Evolutionary conservation across 2,797 vertebrate species (phyloP), one percentile per base, ranked within the genome.

Genomic region (Lycodopsis pacificus): DNA sequence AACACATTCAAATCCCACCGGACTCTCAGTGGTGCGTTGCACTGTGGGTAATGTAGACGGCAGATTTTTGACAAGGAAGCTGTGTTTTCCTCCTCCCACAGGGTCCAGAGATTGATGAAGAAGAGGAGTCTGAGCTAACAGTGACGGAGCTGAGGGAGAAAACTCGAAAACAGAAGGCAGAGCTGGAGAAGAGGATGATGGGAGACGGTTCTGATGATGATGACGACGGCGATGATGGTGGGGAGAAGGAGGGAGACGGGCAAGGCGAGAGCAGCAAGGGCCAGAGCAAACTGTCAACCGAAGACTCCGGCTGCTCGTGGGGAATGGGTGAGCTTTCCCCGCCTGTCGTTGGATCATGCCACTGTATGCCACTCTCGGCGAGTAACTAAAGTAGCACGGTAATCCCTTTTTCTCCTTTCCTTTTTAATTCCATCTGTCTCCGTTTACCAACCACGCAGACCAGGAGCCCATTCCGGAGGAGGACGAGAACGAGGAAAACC

Each of bases 401-500:
- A 66, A 82, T 51, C 34, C 71, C n/a, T n/a, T 22, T 3, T 30
- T 17, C 54, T 69, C 20, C 20, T 58, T 62, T 70, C 14, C 36
- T 10, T 32, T 48, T 32, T 36, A 56, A 4, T 58, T 34, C 57
- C 66, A 5, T 48, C 34, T 59, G 17, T 65, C 42, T 36, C 42
- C 20, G 4, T 49, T 4, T n/a, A 75, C 54, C 48, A 19, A 64
- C 0, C 59, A 59, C 90, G 9, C 83, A 99, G 98, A 91, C 40
- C 98, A 99, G 73, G 98, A 99, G 79, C 94, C 94, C 0, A 78
- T 78, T 1, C 93, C 92, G 20, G 96, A 97, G 73, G 97, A 99
- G 62, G 97, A 99, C 32, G 98, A 99, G 59, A 96, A 94, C 12
- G 98, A 98, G 90, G 98, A 99, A 92, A 99, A 99, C 82, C 98